phyloP scores from a whole-genome alignment of 2,888 invertebrate genomes.

The Sphecodes monilicornis region DNA sequence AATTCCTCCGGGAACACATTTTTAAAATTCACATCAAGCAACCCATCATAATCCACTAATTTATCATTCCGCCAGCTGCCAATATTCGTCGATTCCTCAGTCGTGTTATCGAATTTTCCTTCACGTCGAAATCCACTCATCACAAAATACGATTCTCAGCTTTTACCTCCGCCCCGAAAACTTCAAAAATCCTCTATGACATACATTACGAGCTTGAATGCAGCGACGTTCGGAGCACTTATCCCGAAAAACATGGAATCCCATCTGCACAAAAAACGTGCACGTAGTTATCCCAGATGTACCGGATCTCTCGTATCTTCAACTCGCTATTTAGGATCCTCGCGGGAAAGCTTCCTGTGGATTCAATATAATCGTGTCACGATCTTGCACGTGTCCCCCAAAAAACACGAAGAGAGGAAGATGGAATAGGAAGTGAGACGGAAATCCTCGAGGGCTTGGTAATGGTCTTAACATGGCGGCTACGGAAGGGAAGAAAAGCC shows the following conservation, averaged over 20 bases:
- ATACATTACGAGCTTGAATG: neutral
- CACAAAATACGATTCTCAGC: neutral
- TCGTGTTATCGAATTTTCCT: neutral
- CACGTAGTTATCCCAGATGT: neutral
- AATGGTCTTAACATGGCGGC: neutral
- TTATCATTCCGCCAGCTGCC: neutral
- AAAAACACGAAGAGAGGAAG: neutral
- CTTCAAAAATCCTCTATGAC: neutral
- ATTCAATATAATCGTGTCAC: constrained; percentile 44
- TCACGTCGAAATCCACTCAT: neutral
- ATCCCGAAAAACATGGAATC: neutral
- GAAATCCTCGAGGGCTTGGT: neutral
- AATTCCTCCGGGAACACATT: neutral
- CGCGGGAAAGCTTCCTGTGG: constrained; percentile 18
- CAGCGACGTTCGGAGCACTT: neutral
- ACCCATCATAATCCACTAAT: neutral
- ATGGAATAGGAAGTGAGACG: neutral
- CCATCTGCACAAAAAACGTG: neutral
- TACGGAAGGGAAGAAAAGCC: neutral
- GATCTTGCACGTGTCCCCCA: constrained; percentile 4
- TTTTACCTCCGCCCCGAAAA: neutral
- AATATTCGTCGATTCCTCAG: neutral
- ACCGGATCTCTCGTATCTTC: neutral
- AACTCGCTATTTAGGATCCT: constrained; percentile 4
- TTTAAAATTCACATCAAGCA: neutral